Base-by-base conservation (phyloP, 2,888 invertebrate species). In the Rugalucina vietnamica region DNA sequence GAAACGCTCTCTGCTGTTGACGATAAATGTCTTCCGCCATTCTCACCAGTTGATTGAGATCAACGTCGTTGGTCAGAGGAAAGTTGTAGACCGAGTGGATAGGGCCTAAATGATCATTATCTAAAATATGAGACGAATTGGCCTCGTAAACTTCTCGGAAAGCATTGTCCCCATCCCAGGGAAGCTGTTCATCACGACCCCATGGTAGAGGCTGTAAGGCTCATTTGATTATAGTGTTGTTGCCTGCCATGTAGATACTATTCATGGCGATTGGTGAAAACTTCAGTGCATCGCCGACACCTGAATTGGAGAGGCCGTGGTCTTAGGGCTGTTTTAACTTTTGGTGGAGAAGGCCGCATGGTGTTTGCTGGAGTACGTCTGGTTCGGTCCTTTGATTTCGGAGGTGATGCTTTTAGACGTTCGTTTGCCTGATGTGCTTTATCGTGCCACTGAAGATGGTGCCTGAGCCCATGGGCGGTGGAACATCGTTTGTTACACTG, bases 191-290 rank as follows among this genome's bases (percentile, higher is more conserved):
- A 21, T 69, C n/a, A 1, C 34, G 32, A n/a, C 60, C 72, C 81
- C 81, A 81, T 21, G 70, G 81, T 2, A 3, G 27, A n/a, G 27
- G 24, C 57, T 81, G 70, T 29, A 70, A 29, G 2, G 69, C 43
- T 1, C 76, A 70, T 8, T 70, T 43, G n/a, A 12, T 2, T 29
- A 39, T 69, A 50, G 70, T 80, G 75, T 27, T 49, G 18, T 3
- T 37, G 27, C 70, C 75, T 75, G 12, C 75, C 69, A 39, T 80
- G 71, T 12, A 69, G 8, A 36, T 75, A 80, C 24, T 75, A n/a
- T 10, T 75, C 70, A 3, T n/a, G 65, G 3, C 54, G 36, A 29
- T 75, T 70, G 10, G 50, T 29, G n/a, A 70, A 65, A 0, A n/a
- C 32, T n/a, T 69, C 21, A 2, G 37, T 2, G 39, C 80, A 75